phyloP scores from a whole-genome alignment of 2,888 invertebrate species.

The Diarsia brunnea region DNA sequence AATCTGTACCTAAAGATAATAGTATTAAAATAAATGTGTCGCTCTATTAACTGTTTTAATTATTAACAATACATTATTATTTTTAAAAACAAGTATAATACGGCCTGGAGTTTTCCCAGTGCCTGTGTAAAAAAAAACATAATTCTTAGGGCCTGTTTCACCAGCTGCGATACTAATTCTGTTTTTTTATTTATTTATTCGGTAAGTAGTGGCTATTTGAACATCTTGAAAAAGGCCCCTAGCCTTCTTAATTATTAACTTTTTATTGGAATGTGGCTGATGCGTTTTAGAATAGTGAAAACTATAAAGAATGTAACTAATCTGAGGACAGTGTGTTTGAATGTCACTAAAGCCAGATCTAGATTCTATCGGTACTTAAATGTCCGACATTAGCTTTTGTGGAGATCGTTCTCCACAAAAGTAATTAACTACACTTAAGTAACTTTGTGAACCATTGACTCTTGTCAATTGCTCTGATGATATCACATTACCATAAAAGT shows the following conservation, averaged over 20 bases:
- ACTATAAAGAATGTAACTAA: background rate
- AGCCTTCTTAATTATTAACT: background rate
- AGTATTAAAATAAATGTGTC: no score
- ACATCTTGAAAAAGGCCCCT: background rate
- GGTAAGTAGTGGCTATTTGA: no score
- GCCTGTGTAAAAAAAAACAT: background rate
- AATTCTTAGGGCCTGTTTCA: background rate
- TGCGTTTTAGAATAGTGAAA: no score
- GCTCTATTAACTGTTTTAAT: no score
- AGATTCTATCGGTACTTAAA: background rate
- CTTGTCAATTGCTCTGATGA: no score
- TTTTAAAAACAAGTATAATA: background rate
- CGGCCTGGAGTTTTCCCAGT: background rate
- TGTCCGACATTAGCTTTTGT: background rate
- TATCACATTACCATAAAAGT: background rate
- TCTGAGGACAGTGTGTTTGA: background rate
- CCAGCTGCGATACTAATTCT: no score
- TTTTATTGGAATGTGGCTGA: no score
- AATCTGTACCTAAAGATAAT: no score
- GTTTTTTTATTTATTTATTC: no score
- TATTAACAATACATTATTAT: no score
- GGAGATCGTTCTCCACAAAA: background rate
- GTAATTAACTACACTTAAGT: background rate
- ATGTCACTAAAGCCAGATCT: background rate
- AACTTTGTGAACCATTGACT: background rate